Base-by-base conservation (phyloP, 1,140 invertebrate species). In the Sycophila sp. region DNA sequence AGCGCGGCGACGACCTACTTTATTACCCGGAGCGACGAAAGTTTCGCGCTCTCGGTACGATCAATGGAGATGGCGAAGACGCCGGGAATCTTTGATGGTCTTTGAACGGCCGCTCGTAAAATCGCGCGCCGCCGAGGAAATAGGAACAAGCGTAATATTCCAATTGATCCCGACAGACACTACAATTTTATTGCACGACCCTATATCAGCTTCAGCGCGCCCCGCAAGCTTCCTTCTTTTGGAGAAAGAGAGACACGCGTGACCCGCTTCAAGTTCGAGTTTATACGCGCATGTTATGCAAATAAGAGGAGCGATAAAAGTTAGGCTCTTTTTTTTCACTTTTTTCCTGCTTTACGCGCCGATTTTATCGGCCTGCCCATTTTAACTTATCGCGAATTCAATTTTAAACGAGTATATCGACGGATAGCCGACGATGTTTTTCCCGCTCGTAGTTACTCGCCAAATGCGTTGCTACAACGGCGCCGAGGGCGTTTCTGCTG, bases 11-110 rank as follows among this genome's bases (percentile, higher is more conserved):
- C 55, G 55, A 68, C 56, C 56, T 49, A 68, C 56, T 68, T 68
- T 68, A 68, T 59, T 38, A 17, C 66, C 51, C 28, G 53, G 26
- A 47, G 38, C 64, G 38, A 68, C 55, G 45, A 59, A 59, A 59
- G 32, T 68, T 68, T 36, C 42, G 32, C 64, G 13, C 51, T 11
- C 28, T 28, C 26, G 28, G 30, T 17, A 22, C 32, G 30, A 66
- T 53, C 63, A 42, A 56, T 22, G 34, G 30, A 56, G 53, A 55
- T 13, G n/a, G n/a, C 19, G 42, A 47, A 17, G 42, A 32, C 17
- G 40, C 28, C 40, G 24, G 51, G 24, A 53, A 65, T 40, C 45
- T 53, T 64, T 53, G 30, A 64, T 38, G 19, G 22, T 34, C 53
- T 58, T 42, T 26, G 38, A 67, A 67, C 36, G 51, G 26, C 17